phyloP scores from a whole-genome alignment of 2,113 vertebrate genomes.

The Cromileptes altivelis region DNA sequence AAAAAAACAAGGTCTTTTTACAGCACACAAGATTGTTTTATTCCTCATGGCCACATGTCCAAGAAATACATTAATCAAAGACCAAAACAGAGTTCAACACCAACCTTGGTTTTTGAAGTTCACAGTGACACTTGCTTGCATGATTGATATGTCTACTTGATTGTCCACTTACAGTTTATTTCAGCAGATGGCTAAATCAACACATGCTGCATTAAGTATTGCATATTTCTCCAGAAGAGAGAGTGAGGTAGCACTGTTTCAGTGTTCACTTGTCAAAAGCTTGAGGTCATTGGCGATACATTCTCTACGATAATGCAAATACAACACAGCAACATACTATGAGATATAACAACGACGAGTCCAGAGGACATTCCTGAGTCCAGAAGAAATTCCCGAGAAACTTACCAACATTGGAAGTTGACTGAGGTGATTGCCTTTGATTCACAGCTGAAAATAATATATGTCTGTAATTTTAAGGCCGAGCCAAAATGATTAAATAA shows the following conservation, averaged over 20 bases:
- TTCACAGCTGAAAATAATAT: constrained; percentile 50
- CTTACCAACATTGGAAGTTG: constrained; percentile 75
- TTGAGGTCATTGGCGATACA: constrained; percentile 67
- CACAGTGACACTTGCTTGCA: constrained; percentile 65
- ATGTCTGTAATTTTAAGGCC: constrained; percentile 21
- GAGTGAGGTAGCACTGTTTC: constrained; percentile 79
- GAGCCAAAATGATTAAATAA: constrained; percentile 65
- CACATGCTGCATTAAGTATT: constrained; percentile 59
- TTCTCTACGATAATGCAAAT: constrained; percentile 70
- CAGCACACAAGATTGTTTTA: constrained; percentile 74
- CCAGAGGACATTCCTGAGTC: constrained; percentile 61
- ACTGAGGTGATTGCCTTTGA: constrained; percentile 73
- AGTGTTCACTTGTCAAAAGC: constrained; percentile 62
- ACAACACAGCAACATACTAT: constrained; percentile 67
- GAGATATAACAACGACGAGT: constrained; percentile 58
- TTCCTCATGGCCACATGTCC: constrained; percentile 73
- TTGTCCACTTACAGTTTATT: constrained; percentile 76
- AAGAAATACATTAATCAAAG: constrained; percentile 72
- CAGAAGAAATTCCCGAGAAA: constrained; percentile 74
- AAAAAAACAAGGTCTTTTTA: constrained; percentile 4
- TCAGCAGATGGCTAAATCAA: constrained; percentile 60
- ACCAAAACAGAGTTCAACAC: constrained; percentile 56
- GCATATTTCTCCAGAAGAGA: constrained; percentile 73
- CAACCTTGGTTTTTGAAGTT: constrained; percentile 30
- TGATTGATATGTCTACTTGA: constrained; percentile 65